Conservation (phyloP, 2,113 vertebrate genomes). For the Etia nguti region DNA sequence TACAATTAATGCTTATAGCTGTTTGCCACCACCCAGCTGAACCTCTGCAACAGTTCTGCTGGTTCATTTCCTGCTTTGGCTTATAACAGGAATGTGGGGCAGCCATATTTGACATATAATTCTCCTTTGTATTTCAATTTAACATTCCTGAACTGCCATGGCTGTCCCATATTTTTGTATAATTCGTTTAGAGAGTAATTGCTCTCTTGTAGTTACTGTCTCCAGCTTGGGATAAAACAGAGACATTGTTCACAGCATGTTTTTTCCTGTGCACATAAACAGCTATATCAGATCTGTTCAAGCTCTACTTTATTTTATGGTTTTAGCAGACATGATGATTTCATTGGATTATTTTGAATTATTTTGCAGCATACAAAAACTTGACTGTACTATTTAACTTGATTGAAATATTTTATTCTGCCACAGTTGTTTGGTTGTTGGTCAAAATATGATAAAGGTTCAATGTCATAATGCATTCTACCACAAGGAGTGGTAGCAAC, state of each 20-base stretch:
- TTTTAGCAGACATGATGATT: neutral
- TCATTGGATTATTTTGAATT: neutral
- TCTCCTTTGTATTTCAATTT: neutral
- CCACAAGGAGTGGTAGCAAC: fast-evolving
- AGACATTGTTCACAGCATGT: neutral
- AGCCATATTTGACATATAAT: neutral
- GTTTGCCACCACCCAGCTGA: neutral
- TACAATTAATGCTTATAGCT: neutral
- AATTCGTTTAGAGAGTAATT: neutral
- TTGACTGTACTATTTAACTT: neutral
- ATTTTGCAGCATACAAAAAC: neutral
- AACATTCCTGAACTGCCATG: neutral
- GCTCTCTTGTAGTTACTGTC: neutral
- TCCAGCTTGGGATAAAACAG: neutral
- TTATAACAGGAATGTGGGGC: neutral
- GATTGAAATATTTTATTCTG: neutral
- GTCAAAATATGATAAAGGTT: neutral
- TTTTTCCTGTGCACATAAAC: fast-evolving
- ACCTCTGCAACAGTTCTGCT: neutral
- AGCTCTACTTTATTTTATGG: neutral
- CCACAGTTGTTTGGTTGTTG: neutral
- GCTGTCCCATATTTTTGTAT: neutral
- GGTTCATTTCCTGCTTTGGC: neutral
- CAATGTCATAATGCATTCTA: fast-evolving
- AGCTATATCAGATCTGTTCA: neutral